Evolutionary conservation across 1,140 invertebrate species (phyloP).

Genomic region (Linepithema humile): DNA sequence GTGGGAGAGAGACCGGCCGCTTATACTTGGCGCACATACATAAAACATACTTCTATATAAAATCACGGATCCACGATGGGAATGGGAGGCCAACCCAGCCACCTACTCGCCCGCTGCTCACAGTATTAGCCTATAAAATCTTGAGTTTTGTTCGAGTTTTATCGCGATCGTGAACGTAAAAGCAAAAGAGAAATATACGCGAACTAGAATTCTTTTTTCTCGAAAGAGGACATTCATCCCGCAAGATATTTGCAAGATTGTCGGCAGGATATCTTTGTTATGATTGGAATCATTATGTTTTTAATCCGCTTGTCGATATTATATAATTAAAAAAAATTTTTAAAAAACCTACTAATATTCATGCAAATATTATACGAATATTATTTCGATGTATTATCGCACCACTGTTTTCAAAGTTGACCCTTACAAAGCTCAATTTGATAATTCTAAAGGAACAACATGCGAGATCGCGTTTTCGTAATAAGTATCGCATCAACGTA

Average conservation of each 20-base stretch:
- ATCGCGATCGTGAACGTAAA: constrained; percentile 60
- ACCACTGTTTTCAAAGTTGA: neutral
- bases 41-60: constrained; percentile 74
- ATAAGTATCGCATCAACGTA: neutral
- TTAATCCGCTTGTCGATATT: neutral
- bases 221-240: neutral
- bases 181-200: constrained; percentile 46
- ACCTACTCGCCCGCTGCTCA: constrained; percentile 52
- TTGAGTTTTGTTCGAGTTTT: constrained; percentile 76
- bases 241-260: constrained; percentile 4
- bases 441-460: constrained; percentile 22
- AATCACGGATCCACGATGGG: constrained; percentile 73
- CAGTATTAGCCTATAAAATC: constrained; percentile 79
- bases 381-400: neutral
- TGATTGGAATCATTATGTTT: neutral
- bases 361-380: neutral
- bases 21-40: constrained; percentile 64
- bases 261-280: neutral
- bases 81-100: constrained; percentile 2
- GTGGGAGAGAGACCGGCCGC: constrained; percentile 35
- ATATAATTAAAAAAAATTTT: neutral
- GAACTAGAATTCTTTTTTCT: constrained; percentile 37
- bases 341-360: neutral
- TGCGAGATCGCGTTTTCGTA: constrained; percentile 19
- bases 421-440: neutral